Evolutionary conservation across 2,797 vertebrate genomes (phyloP), one percentile per base, ranked within the genome.

Genomic region (Spinus olivaceus): DNA sequence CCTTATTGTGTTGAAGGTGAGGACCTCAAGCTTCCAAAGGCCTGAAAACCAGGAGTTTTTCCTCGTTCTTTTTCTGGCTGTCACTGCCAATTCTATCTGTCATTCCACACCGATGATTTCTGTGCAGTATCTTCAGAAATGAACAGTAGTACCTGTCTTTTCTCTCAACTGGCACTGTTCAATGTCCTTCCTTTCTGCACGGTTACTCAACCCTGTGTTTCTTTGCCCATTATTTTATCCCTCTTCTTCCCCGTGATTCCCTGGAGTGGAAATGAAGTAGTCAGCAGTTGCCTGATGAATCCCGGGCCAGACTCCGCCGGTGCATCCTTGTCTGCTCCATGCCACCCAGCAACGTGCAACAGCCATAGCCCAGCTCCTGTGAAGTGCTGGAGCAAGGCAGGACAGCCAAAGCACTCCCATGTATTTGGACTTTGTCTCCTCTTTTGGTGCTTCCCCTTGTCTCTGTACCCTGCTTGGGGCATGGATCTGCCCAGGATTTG

Each of bases 231-330:
- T 67, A 50, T 41, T 91, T 88, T 41, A 69, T 71, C 33, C 11
- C 37, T 72, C n/a, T 24, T 64, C 76, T 79, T 88, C 70, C 72
- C 32, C 41, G 21, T 0, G 0, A 64, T 41, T 69, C 83, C 24
- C 46, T 24, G 17, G 46, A 60, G 63, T 37, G 73, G 80, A 92
- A 87, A 63, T 33, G 2, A 63, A 41, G 56, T 65, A 54, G 39
- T 25, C 57, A 25, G 72, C 25, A 81, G 57, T 4, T 60, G 22
- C 50, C 33, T 0, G 0, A 25, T 19, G 41, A 71, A n/a, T 39
- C 25, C 0, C 0, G 0, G 30, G 57, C 37, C 86, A 88, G 76
- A 22, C 9, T 89, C 49, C 19, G 2, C n/a, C 0, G 0, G 16
- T 8, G 25, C 0, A 6, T 39, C 42, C 54, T 46, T 32, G 50